A percentile compares a stretch with the other conserved stretches of the same genome.
Evolutionary conservation across 1,140 invertebrate genomes (phyloP).

Genomic region (Atta cephalotes): DNA sequence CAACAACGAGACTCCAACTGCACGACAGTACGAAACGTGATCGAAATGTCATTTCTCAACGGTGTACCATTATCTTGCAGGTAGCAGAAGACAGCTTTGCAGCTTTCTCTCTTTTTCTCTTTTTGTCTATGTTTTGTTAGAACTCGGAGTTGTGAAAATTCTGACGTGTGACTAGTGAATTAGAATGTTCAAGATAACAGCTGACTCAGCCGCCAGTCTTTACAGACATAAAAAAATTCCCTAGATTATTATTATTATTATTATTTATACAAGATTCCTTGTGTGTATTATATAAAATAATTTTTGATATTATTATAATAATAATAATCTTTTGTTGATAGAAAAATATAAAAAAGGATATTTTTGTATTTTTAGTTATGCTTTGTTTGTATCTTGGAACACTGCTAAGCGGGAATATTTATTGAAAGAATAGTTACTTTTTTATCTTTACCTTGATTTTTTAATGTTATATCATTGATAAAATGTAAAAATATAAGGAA

Average conservation of each 20-base stretch:
- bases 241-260: not conserved
- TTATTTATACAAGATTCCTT: not conserved
- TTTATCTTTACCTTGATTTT: not conserved
- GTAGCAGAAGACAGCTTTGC: slow-evolving; percentile 28
- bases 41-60: slow-evolving; percentile 58
- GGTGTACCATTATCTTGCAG: slow-evolving; percentile 14
- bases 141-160: not conserved
- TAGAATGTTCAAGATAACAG: not conserved
- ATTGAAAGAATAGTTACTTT: not conserved
- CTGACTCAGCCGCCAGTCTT: slow-evolving; percentile 1
- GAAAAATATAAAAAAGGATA: not conserved
- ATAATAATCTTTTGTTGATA: not conserved
- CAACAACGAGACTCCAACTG: slow-evolving; percentile 31
- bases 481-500: not conserved
- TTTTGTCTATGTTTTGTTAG: not conserved
- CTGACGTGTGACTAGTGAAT: slow-evolving; percentile 26
- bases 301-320: not conserved
- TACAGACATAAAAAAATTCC: slow-evolving; percentile 27
- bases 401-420: not conserved
- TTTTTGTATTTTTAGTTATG: no score
- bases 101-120: not conserved
- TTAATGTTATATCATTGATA: not conserved
- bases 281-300: not conserved
- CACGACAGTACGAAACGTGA: not conserved
- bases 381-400: not conserved